A percentile compares a stretch with the other conserved stretches of the same genome.
Evolutionary conservation across 2,113 vertebrate species (phyloP).

Genomic region (Polypterus bichir): DNA sequence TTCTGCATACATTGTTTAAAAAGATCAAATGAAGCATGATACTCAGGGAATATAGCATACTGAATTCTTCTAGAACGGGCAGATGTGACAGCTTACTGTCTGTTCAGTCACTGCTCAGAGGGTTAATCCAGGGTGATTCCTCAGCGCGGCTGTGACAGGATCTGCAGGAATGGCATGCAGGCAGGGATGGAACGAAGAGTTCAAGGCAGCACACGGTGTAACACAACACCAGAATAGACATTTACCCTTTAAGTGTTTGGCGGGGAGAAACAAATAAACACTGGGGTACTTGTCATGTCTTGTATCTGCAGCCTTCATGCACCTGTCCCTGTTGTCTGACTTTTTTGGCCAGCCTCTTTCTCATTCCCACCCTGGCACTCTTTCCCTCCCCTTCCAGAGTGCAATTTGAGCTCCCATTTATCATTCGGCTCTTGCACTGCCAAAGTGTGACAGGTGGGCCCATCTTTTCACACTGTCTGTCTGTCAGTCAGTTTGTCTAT

Average conservation of each 20-base stretch:
- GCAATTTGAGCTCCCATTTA: no score
- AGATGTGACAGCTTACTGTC: slow-evolving; percentile 30
- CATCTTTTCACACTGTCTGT: slow-evolving; percentile 15
- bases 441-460: slow-evolving; percentile 27
- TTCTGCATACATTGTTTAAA: no score
- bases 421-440: slow-evolving; percentile 21
- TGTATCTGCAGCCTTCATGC: slow-evolving; percentile 12
- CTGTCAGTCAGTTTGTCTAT: slow-evolving; percentile 18
- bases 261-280: slow-evolving; percentile 52
- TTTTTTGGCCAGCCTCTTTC: slow-evolving; percentile 1
- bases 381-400: no score
- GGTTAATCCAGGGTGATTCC: slow-evolving; percentile 37
- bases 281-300: slow-evolving; percentile 38
- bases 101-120: slow-evolving; percentile 18
- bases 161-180: slow-evolving; percentile 61
- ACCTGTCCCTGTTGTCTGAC: slow-evolving; percentile 15
- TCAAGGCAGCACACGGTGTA: slow-evolving; percentile 54
- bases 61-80: slow-evolving; percentile 7
- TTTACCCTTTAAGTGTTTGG: slow-evolving; percentile 59
- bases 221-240: slow-evolving; percentile 61
- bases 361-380: neutral
- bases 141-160: slow-evolving; percentile 38
- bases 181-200: slow-evolving; percentile 31
- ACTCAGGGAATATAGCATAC: no score
- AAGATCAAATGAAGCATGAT: no score